These are phyloP conservation scores for Apteryx owenii DNA, from an alignment of 2,113 vertebrate genomes.

Conservation along the genomic window DNA sequence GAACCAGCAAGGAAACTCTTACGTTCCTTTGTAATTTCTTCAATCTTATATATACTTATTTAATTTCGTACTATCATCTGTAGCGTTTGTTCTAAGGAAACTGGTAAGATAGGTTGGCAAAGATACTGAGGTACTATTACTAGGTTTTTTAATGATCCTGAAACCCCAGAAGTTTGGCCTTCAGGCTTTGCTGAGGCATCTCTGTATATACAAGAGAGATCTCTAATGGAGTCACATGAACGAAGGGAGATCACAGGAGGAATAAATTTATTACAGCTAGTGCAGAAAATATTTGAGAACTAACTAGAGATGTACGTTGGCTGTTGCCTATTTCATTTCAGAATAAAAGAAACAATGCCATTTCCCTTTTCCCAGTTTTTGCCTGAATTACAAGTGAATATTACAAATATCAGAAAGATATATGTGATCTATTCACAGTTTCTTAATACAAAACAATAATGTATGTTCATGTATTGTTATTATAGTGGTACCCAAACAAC, in stretches of 20 bases:
- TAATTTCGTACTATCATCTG: not conserved
- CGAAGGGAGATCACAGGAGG: not conserved
- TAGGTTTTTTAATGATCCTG: not conserved
- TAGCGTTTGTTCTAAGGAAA: not conserved
- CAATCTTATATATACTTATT: not conserved
- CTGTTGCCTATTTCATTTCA: not conserved
- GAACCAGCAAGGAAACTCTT: not conserved
- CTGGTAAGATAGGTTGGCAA: accelerated
- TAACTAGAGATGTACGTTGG: not conserved
- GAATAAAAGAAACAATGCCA: not conserved
- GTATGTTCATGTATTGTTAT: not conserved
- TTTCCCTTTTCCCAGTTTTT: not conserved
- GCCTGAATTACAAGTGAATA: not conserved
- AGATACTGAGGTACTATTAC: not conserved
- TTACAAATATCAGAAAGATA: not conserved
- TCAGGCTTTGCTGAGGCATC: not conserved
- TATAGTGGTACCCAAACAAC: not conserved
- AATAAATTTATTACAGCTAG: not conserved
- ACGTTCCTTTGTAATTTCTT: not conserved
- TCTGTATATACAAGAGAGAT: not conserved
- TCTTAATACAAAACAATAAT: not conserved
- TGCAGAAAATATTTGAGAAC: not conserved
- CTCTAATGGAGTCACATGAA: not conserved
- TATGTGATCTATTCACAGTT: not conserved
- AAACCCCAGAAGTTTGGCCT: not conserved